Evolutionary conservation across 2,113 vertebrate species (phyloP), one percentile per base, ranked within the genome.

Genomic region (Phodopus roborovskii): DNA sequence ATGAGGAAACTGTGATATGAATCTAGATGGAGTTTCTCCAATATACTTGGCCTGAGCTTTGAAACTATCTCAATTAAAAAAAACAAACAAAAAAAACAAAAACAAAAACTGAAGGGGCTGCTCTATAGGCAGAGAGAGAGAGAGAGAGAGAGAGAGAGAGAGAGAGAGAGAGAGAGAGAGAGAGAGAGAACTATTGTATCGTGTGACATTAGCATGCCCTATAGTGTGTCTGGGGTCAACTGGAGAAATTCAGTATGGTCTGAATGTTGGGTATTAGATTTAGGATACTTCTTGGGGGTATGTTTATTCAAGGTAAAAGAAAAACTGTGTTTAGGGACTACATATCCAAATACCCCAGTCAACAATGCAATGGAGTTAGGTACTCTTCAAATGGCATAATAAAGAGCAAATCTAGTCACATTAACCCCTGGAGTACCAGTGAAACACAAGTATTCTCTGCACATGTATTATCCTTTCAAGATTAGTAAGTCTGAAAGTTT

Each of bases 361-460:
- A 50, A 77, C 74, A 77, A 74, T 56, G 22, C 83, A 77, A 86
- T 79, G 33, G 84, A 94, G 39, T 42, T 4, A 73, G 42, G 4
- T 85, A 58, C 45, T 90, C 81, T 75, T 88, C 78, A 93, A 68
- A 78, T 70, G 60, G 12, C 88, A 82, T 90, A 91, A 42, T 45
- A 73, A 64, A 93, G 70, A 92, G 20, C 11, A 87, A 90, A 84
- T 73, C 91, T 3, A 58, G 13, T 17, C 85, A 91, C 82, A 83
- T 83, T 90, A 95, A 91, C 58, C 68, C 48, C 0, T 56, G 12
- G 36, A 75, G 45, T 42, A 3, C 60, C 77, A 92, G 70, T 79
- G 26, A 90, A 60, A 75, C 6, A 53, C 11, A 83, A 92, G 73
- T 66, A 81, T 92, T 71, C 33, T 19, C n/a, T 85, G 7, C 56